Evolutionary conservation across 2,797 vertebrate genomes (phyloP), one percentile per base, ranked within the genome.

Genomic region (Glossophaga mutica): DNA sequence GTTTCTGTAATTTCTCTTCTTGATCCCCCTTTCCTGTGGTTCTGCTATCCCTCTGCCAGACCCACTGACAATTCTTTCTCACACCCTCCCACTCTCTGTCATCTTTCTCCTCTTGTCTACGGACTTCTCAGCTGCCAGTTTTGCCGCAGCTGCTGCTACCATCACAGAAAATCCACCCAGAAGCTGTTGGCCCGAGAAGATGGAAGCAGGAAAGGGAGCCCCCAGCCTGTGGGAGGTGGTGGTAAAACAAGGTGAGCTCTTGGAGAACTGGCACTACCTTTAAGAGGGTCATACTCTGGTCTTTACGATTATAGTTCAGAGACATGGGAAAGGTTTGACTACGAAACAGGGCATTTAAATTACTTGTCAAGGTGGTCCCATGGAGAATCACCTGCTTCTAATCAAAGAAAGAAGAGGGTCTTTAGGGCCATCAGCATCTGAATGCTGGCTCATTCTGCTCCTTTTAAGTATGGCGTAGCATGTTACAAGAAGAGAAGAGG

Each of bases 211-310:
- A 76, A 18, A 77, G 71, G 21, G 0, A 16, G 19, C 21, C 46
- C 29, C 55, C 52, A 0, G 15, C 1, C 24, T 12, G 0, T 29
- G 62, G 32, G 29, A 71, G 12, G 14, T 0, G 12, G 14, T 0
- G 9, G 24, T 10, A 48, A 82, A 83, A 8, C 5, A 62, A 91
- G 29, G 46, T 8, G 26, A 52, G 19, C 8, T 34, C 42, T 37
- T 68, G 39, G 91, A 67, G 46, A 95, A 29, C 29, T 6, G 4
- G 7, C 5, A 9, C 34, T n/a, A 21, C 18, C 42, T 3, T 29
- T 62, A 37, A 48, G n/a, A 67, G 26, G 24, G 18, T 12, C 9
- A 10, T 37, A 21, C 9, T 67, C 70, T 67, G 55, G 14, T 82
- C 32, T 55, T 26, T 48, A 32, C 2, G 18, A 37, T 82, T 16